These are phyloP conservation scores for Polyommatus iphigenia DNA, from an alignment of 2,888 invertebrate species.

Conservation along the genomic window DNA sequence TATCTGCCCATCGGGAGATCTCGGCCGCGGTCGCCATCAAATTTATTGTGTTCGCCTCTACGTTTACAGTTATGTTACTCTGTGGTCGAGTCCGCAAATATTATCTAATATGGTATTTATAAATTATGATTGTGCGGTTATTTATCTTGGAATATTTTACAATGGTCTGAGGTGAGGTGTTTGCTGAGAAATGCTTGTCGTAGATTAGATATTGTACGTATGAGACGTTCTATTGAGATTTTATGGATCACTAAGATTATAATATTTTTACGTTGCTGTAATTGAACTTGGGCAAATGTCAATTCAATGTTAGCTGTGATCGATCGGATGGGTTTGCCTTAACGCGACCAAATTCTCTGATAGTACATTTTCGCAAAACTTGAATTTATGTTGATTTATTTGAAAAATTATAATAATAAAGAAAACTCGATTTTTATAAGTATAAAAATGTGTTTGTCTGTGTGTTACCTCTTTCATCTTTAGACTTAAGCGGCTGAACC, in stretches of 20 bases:
- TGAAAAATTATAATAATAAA: too few relatives aligned
- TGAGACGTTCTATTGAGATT: neutral
- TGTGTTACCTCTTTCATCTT: too few relatives aligned
- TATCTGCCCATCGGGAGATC: constrained; percentile 71
- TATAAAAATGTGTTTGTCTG: too few relatives aligned
- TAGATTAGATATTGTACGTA: constrained; percentile 13
- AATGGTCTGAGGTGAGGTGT: constrained; percentile 18
- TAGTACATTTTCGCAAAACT: too few relatives aligned
- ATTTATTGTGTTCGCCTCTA: constrained; percentile 68
- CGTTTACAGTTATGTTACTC: constrained; percentile 59
- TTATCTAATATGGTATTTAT: constrained; percentile 28
- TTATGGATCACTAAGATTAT: neutral
- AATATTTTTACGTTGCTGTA: neutral
- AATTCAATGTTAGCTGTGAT: too few relatives aligned
- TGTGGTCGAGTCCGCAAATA: constrained; percentile 46
- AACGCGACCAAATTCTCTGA: too few relatives aligned
- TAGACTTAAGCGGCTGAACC: neutral
- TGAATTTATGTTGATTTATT: too few relatives aligned
- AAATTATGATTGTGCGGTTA: constrained; percentile 25
- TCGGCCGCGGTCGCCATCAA: constrained; percentile 59
- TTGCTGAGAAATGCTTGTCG: constrained; percentile 4
- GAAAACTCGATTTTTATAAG: too few relatives aligned
- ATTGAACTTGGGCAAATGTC: neutral
- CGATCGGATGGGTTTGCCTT: too few relatives aligned
- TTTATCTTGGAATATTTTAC: constrained; percentile 31